Evolutionary conservation across 1,140 invertebrate species (phyloP).

Genomic region (Drosophila micromelanica): DNA sequence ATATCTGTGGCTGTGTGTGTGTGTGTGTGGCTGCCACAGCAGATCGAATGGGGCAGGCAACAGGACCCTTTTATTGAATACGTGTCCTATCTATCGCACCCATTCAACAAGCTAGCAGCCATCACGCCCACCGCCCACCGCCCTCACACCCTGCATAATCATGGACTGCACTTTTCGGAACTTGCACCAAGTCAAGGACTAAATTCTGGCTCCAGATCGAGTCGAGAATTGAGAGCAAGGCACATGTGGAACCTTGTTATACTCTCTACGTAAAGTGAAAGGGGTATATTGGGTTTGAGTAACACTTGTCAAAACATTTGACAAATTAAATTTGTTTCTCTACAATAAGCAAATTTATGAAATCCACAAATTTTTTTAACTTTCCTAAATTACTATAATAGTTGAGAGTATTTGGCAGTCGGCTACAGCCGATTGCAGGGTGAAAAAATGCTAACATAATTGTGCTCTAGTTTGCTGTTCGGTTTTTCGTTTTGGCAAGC

Average conservation of each 20-base stretch:
- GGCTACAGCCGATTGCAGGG: too few species aligned
- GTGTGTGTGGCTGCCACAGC: conserved; percentile 40
- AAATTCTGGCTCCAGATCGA: too few species aligned
- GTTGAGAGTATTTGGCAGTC: too few species aligned
- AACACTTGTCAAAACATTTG: too few species aligned
- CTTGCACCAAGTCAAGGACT: background rate
- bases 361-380: too few species aligned
- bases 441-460: background rate
- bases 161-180: conserved; percentile 1
- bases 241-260: background rate
- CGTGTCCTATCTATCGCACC: conserved; percentile 70
- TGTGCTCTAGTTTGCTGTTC: conserved; percentile 8
- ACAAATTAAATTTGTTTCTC: too few species aligned
- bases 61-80: conserved; percentile 71
- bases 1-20: conserved; percentile 65
- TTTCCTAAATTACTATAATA: too few species aligned
- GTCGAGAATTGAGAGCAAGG: background rate
- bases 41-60: conserved; percentile 43
- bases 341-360: too few species aligned
- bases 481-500: background rate
- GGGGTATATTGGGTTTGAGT: background rate
- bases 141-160: conserved; percentile 2
- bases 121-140: background rate
- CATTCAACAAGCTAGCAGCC: conserved; percentile 17
- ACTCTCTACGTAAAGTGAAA: background rate